phyloP scores from a whole-genome alignment of 1,140 invertebrate species.

The Ruditapes philippinarum region DNA sequence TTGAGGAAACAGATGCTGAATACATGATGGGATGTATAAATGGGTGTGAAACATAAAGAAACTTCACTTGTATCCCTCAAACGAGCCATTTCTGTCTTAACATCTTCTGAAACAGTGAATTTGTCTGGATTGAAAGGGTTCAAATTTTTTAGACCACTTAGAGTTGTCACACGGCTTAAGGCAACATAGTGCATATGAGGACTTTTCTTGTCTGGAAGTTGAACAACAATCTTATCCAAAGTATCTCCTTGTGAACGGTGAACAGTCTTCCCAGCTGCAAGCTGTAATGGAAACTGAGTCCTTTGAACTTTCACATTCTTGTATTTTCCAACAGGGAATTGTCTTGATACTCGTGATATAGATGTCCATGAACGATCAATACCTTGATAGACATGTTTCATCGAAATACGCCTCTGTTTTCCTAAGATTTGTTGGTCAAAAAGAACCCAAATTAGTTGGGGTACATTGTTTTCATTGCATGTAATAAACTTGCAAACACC shows the following conservation, averaged over 20 bases:
- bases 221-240: constrained; percentile 7
- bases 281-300: constrained; percentile 31
- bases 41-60: no score
- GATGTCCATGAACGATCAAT: constrained; percentile 36
- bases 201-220: background rate
- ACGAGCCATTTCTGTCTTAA: no score
- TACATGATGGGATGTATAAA: no score
- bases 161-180: no score
- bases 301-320: constrained; percentile 34
- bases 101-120: no score
- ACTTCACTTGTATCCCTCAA: no score
- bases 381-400: no score
- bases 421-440: constrained; percentile 21
- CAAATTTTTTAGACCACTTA: no score
- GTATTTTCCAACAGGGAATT: constrained; percentile 28
- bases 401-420: background rate
- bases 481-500: constrained; percentile 26
- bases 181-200: constrained; percentile 51
- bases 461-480: background rate
- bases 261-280: constrained; percentile 22
- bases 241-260: constrained; percentile 53
- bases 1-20: no score
- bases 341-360: constrained; percentile 25
- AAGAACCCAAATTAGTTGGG: background rate
- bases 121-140: no score